Conservation (phyloP, 2,888 invertebrate species). For the Trichacis sp. region DNA sequence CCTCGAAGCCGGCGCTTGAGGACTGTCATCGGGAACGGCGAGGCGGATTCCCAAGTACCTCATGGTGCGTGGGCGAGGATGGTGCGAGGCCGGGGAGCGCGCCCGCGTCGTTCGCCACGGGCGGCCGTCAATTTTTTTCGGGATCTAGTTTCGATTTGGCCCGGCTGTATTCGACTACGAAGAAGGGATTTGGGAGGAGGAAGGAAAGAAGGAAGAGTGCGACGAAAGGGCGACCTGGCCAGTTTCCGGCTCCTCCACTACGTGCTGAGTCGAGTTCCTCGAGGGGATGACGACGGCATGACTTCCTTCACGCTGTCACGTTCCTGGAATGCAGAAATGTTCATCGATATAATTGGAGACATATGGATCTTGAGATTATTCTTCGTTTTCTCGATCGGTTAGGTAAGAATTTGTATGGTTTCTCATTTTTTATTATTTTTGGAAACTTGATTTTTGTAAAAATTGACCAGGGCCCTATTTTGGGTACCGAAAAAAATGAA, state of each 20-base stretch:
- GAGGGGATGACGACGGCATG: constrained; percentile 56
- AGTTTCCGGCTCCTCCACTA: constrained; percentile 53
- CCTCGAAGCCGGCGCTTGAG: constrained; percentile 33
- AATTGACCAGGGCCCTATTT: no score
- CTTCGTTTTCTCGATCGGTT: no score
- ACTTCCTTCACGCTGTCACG: constrained; percentile 54
- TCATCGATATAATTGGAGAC: no score
- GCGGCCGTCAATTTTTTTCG: constrained; percentile 22
- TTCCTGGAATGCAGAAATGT: constrained; percentile 25
- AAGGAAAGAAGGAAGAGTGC: constrained; percentile 37
- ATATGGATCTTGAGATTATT: no score
- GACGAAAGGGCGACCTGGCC: constrained; percentile 51
- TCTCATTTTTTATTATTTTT: no score
- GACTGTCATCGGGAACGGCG: constrained; percentile 48
- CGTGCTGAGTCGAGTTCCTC: constrained; percentile 50
- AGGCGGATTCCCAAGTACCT: constrained; percentile 57
- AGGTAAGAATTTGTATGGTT: no score
- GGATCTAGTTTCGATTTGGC: no score
- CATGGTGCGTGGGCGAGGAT: constrained; percentile 54
- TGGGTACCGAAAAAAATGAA: no score
- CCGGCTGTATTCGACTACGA: constrained; percentile 46
- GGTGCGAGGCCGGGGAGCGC: constrained; percentile 28
- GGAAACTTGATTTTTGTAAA: no score
- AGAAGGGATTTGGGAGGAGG: no score
- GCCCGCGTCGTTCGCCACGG: constrained; percentile 40